Conservation (phyloP, 2,113 vertebrate genomes). For the Orientallactaga bullata region DNA sequence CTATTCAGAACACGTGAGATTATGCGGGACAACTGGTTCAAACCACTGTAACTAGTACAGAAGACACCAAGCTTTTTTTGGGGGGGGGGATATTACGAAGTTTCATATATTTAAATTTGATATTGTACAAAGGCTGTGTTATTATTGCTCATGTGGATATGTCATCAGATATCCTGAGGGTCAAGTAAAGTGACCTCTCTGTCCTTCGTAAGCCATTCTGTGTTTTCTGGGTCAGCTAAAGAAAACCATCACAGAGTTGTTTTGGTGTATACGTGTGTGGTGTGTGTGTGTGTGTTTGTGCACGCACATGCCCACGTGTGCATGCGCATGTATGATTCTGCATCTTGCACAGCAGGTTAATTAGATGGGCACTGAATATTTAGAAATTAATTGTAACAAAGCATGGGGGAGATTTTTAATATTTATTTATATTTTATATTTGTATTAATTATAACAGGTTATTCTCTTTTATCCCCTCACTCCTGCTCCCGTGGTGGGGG, state of each 20-base stretch:
- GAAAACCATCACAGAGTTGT: not conserved
- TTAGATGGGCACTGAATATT: not conserved
- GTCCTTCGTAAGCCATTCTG: not conserved
- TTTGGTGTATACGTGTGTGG: not conserved
- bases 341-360: not conserved
- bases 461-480: no score
- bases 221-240: constrained; percentile 7
- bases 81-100: not conserved
- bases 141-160: constrained; percentile 44
- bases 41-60: not conserved
- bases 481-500: no score
- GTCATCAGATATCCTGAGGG: not conserved
- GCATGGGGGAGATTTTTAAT: not conserved
- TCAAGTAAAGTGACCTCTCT: constrained; percentile 16
- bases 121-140: not conserved
- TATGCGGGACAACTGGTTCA: not conserved
- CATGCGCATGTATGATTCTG: no score
- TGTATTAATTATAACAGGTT: no score
- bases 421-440: no score
- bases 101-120: constrained; percentile 44
- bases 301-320: no score
- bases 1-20: no score
- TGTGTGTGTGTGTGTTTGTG: not conserved
- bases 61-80: not conserved
- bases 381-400: constrained; percentile 32